Conservation (phyloP, 2,797 vertebrate species). For the Mormyrus hasselquistii region DNA sequence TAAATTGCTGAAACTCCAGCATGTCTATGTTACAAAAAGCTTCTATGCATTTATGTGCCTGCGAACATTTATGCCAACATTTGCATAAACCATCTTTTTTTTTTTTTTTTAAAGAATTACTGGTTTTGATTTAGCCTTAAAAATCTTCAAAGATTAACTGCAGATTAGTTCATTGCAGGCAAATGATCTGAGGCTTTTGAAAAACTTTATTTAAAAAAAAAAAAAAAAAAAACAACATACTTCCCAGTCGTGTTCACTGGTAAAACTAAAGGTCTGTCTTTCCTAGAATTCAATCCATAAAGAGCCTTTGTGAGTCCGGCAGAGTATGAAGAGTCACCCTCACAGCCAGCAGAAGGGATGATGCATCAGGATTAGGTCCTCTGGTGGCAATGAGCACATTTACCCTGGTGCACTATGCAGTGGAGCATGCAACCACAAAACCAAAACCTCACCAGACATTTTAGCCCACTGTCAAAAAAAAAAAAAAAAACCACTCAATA, state of each 20-base stretch:
- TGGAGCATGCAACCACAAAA: not conserved
- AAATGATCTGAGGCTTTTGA: conserved; percentile 1
- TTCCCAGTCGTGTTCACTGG: not conserved
- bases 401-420: not conserved
- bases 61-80: not conserved
- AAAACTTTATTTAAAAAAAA: not conserved
- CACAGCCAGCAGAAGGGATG: not conserved
- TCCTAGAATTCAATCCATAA: not conserved
- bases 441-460: not conserved
- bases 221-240: not conserved
- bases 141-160: not conserved
- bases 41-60: not conserved
- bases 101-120: not conserved
- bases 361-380: not conserved
- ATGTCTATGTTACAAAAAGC: not conserved
- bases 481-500: not conserved
- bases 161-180: not conserved
- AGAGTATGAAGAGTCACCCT: not conserved
- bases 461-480: not conserved
- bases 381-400: not conserved
- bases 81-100: not conserved
- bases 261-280: not conserved
- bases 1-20: not conserved
- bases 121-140: not conserved
- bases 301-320: not conserved